Percentiles rank a stretch among this genome's conserved stretches.
These are phyloP conservation scores for Epirrita christyi DNA, from an alignment of 2,888 invertebrate genomes.

Conservation along the genomic window DNA sequence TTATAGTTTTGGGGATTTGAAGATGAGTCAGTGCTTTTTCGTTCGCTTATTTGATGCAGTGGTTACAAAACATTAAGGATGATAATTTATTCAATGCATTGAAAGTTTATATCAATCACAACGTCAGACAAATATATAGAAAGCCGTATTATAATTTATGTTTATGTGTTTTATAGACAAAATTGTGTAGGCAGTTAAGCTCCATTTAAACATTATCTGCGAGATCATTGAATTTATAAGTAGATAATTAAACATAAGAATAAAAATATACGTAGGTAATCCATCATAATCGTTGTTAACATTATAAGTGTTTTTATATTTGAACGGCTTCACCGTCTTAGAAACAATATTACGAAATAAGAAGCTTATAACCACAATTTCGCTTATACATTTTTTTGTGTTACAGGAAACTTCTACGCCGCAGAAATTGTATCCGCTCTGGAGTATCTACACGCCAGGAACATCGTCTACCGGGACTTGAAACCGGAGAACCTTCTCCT, in stretches of 20 bases:
- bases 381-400: slow-evolving; percentile 21
- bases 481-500: slow-evolving; percentile 98
- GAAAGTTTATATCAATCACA: slow-evolving; percentile 7
- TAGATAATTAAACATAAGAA: no score
- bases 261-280: no score
- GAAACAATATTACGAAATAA: no score
- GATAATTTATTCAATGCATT: slow-evolving; percentile 21
- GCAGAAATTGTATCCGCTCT: slow-evolving; percentile 97
- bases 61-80: background rate
- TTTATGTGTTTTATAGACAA: slow-evolving; percentile 1
- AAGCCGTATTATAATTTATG: slow-evolving; percentile 14
- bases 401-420: slow-evolving; percentile 94
- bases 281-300: no score
- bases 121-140: slow-evolving; percentile 13
- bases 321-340: no score
- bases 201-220: background rate
- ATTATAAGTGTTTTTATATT: no score
- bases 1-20: no score
- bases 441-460: slow-evolving; percentile 96
- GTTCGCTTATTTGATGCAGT: slow-evolving; percentile 6
- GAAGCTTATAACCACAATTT: no score
- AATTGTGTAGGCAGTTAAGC: no score
- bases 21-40: no score
- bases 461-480: slow-evolving; percentile 94
- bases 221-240: background rate